Base-by-base conservation (phyloP, 2,113 vertebrate genomes). In the Osmerus eperlanus region DNA sequence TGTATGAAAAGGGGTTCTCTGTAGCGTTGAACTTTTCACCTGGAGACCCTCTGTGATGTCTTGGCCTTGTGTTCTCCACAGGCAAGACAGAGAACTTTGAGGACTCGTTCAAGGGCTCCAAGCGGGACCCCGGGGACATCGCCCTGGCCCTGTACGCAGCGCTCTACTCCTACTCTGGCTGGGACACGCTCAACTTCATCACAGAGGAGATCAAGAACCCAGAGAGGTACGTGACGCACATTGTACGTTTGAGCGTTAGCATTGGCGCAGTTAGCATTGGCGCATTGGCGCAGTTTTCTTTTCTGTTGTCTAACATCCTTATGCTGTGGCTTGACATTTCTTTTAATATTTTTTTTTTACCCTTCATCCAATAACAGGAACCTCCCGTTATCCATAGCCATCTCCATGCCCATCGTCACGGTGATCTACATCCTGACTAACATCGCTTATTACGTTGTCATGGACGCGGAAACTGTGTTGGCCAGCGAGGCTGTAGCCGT, bases 111-210 rank as follows among this genome's bases (percentile, higher is more conserved):
- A 79, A 83, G 75, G 87, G 76, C 23, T 93, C 93, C 32, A 92
- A 91, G 56, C 5, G 88, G 79, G 70, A 93, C 71, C 70, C 88
- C 0, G 93, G 93, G 3, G 79, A 92, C 71, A 86, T 94, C 86
- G 88, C 93, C 6, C 70, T 94, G 71, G 93, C 92, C 13, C 83
- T 94, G 25, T 94, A 94, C n/a, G 87, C 93, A 3, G 93, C 93
- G 0, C 83, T 94, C 0, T 94, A 93, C 77, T 93, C 93, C 0
- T 94, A 94, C 78, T 93, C 93, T 0, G 93, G 93, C 52, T 94
- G 93, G 93, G 93, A 94, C 74, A 92, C 92, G 0, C 90, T 94
- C 60, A 94, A 94, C 88, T 94, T 90, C 79, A 91, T 94, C 74
- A 94, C 93, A 3, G 93, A 94, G 83, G 93, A 94, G 85, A 88